Conservation (phyloP, 2,888 invertebrate species). For the Torymus auratus region DNA sequence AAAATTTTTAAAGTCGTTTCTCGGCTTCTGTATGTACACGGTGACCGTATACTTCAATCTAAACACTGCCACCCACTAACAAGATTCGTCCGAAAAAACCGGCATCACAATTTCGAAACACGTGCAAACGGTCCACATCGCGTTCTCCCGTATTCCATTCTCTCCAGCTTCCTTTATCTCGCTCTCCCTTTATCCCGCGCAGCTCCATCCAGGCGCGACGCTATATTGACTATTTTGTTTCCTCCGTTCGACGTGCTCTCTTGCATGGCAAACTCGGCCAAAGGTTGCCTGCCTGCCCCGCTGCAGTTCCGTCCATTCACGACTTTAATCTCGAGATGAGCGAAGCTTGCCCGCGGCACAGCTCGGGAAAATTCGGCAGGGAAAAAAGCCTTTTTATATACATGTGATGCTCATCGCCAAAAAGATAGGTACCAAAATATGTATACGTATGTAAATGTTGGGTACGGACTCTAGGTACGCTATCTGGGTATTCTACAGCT, state of each 20-base stretch:
- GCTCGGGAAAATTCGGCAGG: constrained; percentile 17
- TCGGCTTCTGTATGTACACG: too few relatives aligned
- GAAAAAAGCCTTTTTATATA: constrained; percentile 20
- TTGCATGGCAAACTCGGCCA: constrained; percentile 47
- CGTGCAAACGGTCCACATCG: background rate
- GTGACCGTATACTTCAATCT: too few relatives aligned
- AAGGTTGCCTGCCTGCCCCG: constrained; percentile 24
- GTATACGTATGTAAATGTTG: background rate
- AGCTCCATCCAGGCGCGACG: background rate
- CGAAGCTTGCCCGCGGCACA: constrained; percentile 16
- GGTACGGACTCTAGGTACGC: too few relatives aligned
- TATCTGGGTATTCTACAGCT: too few relatives aligned
- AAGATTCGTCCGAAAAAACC: too few relatives aligned
- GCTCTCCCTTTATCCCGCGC: constrained; percentile 3
- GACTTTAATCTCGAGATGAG: constrained; percentile 43
- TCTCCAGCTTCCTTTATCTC: background rate
- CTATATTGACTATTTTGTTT: constrained; percentile 23
- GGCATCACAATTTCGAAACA: background rate
- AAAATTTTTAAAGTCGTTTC: too few relatives aligned
- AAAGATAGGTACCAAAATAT: constrained; percentile 8
- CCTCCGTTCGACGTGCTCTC: constrained; percentile 34
- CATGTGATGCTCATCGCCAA: background rate
- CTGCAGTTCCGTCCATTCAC: constrained; percentile 27
- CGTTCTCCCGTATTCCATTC: background rate
- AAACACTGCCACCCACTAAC: too few relatives aligned